Conservation (phyloP, 2,888 invertebrate species). For the Tineola bisselliella region DNA sequence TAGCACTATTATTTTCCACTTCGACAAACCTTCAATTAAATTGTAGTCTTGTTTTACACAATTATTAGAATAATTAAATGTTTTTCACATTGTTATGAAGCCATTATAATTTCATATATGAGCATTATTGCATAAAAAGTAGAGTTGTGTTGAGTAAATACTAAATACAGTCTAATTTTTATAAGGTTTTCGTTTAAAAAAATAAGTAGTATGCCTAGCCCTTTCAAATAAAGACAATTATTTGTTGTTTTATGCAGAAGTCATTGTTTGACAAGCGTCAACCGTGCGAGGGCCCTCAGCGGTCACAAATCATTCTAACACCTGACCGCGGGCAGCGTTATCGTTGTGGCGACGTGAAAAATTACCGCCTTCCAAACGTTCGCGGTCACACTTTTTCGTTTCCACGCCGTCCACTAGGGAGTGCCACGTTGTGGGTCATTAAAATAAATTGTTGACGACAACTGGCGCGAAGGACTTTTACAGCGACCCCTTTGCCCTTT, state of each 20-base stretch:
- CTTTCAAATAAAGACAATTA: not conserved
- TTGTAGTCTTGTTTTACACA: not conserved
- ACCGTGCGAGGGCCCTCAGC: constrained; percentile 23
- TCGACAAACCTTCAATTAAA: constrained; percentile 6
- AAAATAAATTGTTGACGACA: constrained; percentile 55
- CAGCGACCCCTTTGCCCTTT: constrained; percentile 1
- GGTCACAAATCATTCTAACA: constrained; percentile 62
- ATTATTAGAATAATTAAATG: not conserved
- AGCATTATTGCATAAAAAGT: too few species aligned
- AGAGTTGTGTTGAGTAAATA: too few species aligned
- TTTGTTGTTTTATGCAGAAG: constrained; percentile 9
- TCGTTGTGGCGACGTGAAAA: constrained; percentile 58
- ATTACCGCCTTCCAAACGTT: constrained; percentile 47
- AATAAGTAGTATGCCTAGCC: not conserved
- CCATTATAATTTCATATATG: too few species aligned
- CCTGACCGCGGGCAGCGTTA: constrained; percentile 50
- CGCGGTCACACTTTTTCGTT: constrained; percentile 38
- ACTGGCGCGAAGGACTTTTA: constrained; percentile 25
- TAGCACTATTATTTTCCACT: constrained; percentile 21
- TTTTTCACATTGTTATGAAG: too few species aligned
- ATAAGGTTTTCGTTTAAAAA: too few species aligned
- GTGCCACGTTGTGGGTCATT: constrained; percentile 33
- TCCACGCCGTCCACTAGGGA: constrained; percentile 34
- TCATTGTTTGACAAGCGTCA: constrained; percentile 35
- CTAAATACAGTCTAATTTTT: not conserved